Conservation (phyloP, 2,888 invertebrate genomes). For the Eumerus sabulonum region DNA sequence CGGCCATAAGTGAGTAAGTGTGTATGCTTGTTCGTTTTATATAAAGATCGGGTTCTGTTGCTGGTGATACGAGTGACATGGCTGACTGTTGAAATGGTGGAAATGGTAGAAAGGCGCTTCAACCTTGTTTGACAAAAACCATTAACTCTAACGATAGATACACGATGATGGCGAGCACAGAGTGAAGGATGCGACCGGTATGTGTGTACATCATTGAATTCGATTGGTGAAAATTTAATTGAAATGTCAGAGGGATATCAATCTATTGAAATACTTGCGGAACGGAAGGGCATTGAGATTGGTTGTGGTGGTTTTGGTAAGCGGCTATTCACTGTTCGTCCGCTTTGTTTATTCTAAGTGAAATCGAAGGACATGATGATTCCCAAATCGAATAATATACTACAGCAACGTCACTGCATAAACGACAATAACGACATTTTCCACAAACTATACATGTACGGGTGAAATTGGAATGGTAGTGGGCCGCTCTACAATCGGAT, state of each 20-base stretch:
- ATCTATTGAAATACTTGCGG: slow-evolving; percentile 64
- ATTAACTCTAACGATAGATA: slow-evolving; percentile 57
- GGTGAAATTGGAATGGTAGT: background rate
- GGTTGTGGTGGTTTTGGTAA: background rate
- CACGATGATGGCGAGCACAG: slow-evolving; percentile 8
- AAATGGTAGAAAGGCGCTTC: slow-evolving; percentile 24
- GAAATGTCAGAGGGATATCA: slow-evolving; percentile 67
- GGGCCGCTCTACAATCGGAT: slow-evolving; percentile 37
- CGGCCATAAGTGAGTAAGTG: slow-evolving; percentile 7
- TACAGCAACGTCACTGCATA: slow-evolving; percentile 59
- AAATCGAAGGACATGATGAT: slow-evolving; percentile 65
- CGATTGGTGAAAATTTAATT: slow-evolving; percentile 69
- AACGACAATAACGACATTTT: slow-evolving; percentile 61
- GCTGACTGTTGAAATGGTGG: no score
- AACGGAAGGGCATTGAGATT: slow-evolving; percentile 4
- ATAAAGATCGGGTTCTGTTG: slow-evolving; percentile 51
- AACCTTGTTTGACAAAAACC: slow-evolving; percentile 58
- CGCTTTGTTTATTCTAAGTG: slow-evolving; percentile 66
- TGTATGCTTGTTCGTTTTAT: slow-evolving; percentile 41
- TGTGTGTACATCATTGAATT: slow-evolving; percentile 56
- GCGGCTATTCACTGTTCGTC: slow-evolving; percentile 36
- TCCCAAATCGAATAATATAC: slow-evolving; percentile 64
- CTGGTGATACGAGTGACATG: slow-evolving; percentile 12
- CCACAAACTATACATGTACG: slow-evolving; percentile 39
- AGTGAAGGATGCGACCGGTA: slow-evolving; percentile 57